phyloP scores from a whole-genome alignment of 35 echinoderm and acorn worm genomes.

The Eucidaris tribuloides region DNA sequence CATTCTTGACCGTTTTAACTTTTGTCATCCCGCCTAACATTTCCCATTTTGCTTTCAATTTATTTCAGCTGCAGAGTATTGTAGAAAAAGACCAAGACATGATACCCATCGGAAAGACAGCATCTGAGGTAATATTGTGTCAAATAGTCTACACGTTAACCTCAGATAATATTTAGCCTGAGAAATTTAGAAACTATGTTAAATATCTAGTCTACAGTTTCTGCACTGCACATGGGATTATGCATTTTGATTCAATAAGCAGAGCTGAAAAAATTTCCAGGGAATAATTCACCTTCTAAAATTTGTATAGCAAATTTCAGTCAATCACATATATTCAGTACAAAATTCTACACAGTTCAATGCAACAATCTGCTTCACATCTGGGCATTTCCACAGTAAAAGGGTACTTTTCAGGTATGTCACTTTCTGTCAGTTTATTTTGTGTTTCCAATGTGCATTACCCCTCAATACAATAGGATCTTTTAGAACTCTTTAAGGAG shows the following conservation, averaged over 20 bases:
- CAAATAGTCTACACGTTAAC: not conserved
- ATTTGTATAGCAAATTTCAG: no score
- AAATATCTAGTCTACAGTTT: not conserved
- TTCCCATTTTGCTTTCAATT: no score
- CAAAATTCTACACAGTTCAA: not conserved
- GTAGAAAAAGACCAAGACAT: slow-evolving; percentile 61
- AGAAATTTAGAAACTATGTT: not conserved
- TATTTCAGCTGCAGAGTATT: slow-evolving; percentile 59
- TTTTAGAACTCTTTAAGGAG: no score
- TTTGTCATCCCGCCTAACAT: no score
- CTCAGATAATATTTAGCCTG: not conserved
- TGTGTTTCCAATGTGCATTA: no score
- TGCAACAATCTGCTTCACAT: no score
- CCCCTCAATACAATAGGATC: no score
- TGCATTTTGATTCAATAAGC: not conserved
- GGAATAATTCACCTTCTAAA: no score
- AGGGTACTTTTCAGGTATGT: no score
- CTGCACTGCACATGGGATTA: not conserved
- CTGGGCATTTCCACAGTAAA: no score
- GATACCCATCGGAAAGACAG: slow-evolving; percentile 65
- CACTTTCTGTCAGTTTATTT: no score
- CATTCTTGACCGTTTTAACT: no score
- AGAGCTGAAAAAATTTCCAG: not conserved
- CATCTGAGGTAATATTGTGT: slow-evolving; percentile 42
- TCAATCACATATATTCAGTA: not conserved